Evolutionary conservation across 2,888 invertebrate genomes (phyloP), one percentile per base, ranked within the genome.

Genomic region (Temnothorax unifasciatus): DNA sequence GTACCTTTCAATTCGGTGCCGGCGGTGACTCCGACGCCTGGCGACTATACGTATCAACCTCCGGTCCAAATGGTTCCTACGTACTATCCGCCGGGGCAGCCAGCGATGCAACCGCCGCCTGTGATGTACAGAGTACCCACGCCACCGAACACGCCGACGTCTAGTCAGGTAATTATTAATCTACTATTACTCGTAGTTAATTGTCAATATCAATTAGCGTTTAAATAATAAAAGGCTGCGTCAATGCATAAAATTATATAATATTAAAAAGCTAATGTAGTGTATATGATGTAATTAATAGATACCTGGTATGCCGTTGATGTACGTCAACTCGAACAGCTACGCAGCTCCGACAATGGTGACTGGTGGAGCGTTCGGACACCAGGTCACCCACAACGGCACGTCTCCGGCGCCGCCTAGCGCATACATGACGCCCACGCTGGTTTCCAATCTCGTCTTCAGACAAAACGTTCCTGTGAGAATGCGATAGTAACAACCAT

Each of bases 71-170:
- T 94, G 91, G 90, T 94, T 85, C 93, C 94, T 74, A 91, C 94
- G 64, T 94, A 94, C 85, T 94, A 94, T 89, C 92, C 93, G 47
- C 91, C 92, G 29, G 92, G 91, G 41, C 94, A 94, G 85, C 90
- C 94, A 34, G 88, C 92, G 54, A 93, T 94, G 54, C 94, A 94
- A 85, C 92, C 94, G 41, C 90, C 94, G 44, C 93, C 94, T 8
- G 93, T 94, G 21, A 92, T 95, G 92, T 95, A 94, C 90, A 92
- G 94, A 84, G 94, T 94, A 77, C 93, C 94, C 34, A 94, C 94
- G 41, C 94, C 94, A 50, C 94, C 94, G 15, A 94, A 92, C 68
- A 94, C 94, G 15, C 94, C 94, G 54, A 94, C 94, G 47, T 93
- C 94, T 15, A 94, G 91, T 92, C 94, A 95, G 92, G 94, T 93